Conservation (phyloP, 1,140 invertebrate genomes). For the Andrena cerasifolii region DNA sequence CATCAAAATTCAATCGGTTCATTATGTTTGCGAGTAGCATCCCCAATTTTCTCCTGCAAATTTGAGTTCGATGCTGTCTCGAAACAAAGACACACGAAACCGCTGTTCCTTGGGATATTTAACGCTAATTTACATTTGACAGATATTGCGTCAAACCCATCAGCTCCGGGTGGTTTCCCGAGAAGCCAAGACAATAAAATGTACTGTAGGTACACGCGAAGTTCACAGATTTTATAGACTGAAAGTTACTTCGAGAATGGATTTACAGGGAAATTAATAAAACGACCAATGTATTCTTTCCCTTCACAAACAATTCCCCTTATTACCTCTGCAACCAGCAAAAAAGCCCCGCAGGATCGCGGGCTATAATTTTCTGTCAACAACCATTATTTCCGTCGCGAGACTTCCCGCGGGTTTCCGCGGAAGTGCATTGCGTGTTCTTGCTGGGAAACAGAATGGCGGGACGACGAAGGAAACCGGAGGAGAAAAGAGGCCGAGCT, state of each 20-base stretch:
- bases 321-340: constrained; percentile 8
- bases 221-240: neutral
- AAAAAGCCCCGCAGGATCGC: neutral
- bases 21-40: neutral
- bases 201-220: neutral
- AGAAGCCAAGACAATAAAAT: neutral
- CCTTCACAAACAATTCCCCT: constrained; percentile 5
- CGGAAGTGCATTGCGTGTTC: constrained; percentile 20
- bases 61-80: neutral
- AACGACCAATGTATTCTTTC: neutral
- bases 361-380: constrained; percentile 49
- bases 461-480: neutral
- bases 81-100: neutral
- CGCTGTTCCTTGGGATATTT: too few relatives aligned
- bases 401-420: constrained; percentile 16
- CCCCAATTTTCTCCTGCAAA: constrained; percentile 7
- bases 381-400: constrained; percentile 33
- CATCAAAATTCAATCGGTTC: constrained; percentile 31
- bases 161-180: neutral
- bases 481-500: neutral
- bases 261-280: constrained; percentile 25
- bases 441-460: neutral
- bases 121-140: neutral
- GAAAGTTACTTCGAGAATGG: neutral
- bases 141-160: neutral